Base-by-base conservation (phyloP, 2,113 vertebrate genomes). In the Anoplopoma fimbria region DNA sequence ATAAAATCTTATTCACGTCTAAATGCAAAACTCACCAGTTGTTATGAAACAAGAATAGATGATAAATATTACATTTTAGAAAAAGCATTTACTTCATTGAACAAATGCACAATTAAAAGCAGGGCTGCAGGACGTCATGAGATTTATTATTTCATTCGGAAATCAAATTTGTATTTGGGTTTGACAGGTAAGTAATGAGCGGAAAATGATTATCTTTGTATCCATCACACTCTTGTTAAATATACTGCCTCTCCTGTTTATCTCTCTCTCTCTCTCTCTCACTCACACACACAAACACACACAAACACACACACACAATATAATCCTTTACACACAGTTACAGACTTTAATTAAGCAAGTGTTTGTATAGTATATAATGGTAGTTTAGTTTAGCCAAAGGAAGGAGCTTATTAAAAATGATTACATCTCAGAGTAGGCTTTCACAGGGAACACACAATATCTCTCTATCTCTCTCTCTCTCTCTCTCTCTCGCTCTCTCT, bases 361-460 rank as follows among this genome's bases (percentile, higher is more conserved):
- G 87, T 91, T 94, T 93, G 86, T 82, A 27, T 77, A 88, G 82
- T 70, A 57, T 87, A 86, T 79, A 90, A 90, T 88, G 78, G 79
- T 84, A 70, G 87, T 91, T 94, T 89, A 80, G 90, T 84, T 89
- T 74, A 82, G 81, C 79, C 82, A 76, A 73, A 86, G 88, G 87
- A 92, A 92, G 78, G 73, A 87, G 86, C 90, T 88, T 90, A 93
- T 92, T 92, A 90, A 89, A 90, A 86, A 40, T 75, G 89, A 93
- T 93, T 89, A 88, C 83, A 91, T 92, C 87, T 91, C 78, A 77
- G 67, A 17, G 68, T 45, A 67, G 47, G 47, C 61, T 86, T 62
- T 89, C 76, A 88, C 58, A 63, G 71, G 55, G 81, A 65, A 75
- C 72, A 84, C 82, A 88, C 75, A 81, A 42, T 21, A 76, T 70